Base-by-base conservation (phyloP, 2,888 invertebrate species). In the Clitarchus hookeri region DNA sequence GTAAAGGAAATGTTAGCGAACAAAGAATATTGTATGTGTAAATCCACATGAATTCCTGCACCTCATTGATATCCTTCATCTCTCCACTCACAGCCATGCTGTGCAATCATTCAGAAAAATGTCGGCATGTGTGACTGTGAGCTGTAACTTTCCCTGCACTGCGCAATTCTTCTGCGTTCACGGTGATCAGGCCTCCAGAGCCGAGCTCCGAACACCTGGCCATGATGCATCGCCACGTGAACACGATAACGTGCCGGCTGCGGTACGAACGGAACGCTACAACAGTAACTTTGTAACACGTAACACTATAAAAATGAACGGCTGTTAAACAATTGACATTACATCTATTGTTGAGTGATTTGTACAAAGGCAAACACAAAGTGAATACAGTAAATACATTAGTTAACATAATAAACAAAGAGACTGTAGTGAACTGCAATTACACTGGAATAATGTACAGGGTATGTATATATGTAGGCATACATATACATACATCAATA, bases 241-340 rank as follows among this genome's bases (percentile, higher is more conserved):
- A 65, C n/a, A 65, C 65, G 2, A 65, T 23, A 65, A n/a, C n/a
- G 16, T 65, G 65, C 19, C n/a, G n/a, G 23, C 19, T 65, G n/a
- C 65, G 16, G 6, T 65, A 65, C 6, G 65, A 65, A 65, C 65
- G 8, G n/a, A 65, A 65, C 23, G 3, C 65, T n/a, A 23, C 65
- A 65, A 65, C 65, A 65, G 65, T 65, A 65, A 65, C 65, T 65
- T 65, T 65, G 65, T 23, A 65, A 65, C 65, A 65, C 65, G 16
- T 65, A 65, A 65, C 65, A 23, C 65, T 65, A 65, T 65, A 65
- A 65, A 65, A 65, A 65, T 65, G 65, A 65, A 65, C n/a, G 16
- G 16, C 65, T 65, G 65, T 65, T 65, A 65, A 53, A 65, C 65
- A 11, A 23, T 65, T n/a, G 65, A n/a, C 16, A 65, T 65, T 65